A percentile compares a stretch with the other conserved stretches of the same genome.
phyloP scores from a whole-genome alignment of 2,113 vertebrate species.

The Capreolus pygargus region DNA sequence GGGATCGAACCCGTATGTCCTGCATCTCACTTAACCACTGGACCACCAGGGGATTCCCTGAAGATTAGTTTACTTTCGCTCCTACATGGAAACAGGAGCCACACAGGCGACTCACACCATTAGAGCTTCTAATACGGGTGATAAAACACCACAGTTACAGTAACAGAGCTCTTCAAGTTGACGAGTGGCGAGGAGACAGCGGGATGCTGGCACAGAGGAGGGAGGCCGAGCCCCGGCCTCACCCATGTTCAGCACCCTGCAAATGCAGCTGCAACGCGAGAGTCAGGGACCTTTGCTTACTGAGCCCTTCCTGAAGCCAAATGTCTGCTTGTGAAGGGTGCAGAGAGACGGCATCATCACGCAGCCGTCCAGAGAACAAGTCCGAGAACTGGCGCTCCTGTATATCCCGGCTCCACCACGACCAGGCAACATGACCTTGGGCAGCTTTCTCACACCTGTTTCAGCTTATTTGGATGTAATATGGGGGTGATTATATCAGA shows the following conservation, averaged over 20 bases:
- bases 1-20: background rate
- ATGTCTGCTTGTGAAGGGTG: rapidly evolving
- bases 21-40: background rate
- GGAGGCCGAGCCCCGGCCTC: rapidly evolving
- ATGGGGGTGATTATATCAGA: background rate
- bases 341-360: rapidly evolving
- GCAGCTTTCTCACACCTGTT: background rate
- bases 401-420: rapidly evolving
- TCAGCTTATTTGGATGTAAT: background rate
- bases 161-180: rapidly evolving
- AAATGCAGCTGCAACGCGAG: rapidly evolving
- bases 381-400: background rate
- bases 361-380: rapidly evolving
- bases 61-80: background rate
- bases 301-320: background rate
- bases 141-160: background rate
- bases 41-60: background rate
- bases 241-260: rapidly evolving
- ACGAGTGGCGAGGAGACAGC: rapidly evolving
- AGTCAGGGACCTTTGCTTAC: background rate
- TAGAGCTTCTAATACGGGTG: background rate
- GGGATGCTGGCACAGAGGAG: background rate
- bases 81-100: background rate
- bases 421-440: rapidly evolving
- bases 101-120: background rate